Conservation (phyloP, 2,113 vertebrate species). For the Psettodes erumei region DNA sequence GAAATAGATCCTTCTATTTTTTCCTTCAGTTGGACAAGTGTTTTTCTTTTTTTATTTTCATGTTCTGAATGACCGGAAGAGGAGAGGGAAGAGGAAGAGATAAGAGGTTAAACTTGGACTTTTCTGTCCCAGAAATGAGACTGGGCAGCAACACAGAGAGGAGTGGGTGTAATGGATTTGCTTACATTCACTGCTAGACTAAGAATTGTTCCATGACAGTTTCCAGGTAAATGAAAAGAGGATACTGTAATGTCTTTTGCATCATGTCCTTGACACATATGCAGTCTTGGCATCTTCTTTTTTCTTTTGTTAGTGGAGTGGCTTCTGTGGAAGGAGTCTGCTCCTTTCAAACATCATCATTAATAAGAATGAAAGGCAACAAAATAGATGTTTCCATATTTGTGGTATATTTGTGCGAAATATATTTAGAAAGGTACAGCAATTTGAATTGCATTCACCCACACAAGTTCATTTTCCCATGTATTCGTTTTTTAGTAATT, state of each 20-base stretch:
- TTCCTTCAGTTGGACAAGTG: conserved; percentile 21
- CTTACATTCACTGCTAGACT: conserved; percentile 69
- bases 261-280: conserved; percentile 47
- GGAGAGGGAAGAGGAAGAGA: conserved; percentile 75
- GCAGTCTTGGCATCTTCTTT: conserved; percentile 16
- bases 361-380: neutral
- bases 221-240: conserved; percentile 65
- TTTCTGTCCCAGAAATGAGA: conserved; percentile 71
- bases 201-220: conserved; percentile 72
- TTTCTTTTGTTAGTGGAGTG: neutral
- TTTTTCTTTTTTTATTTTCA: conserved; percentile 52
- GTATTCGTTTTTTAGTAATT: neutral
- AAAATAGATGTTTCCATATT: neutral
- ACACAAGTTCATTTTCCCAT: neutral
- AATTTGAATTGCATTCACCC: neutral
- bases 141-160: conserved; percentile 42
- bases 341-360: no score
- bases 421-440: neutral
- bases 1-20: conserved; percentile 59
- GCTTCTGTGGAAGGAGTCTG: no score
- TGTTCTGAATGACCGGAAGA: conserved; percentile 80
- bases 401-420: neutral
- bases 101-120: conserved; percentile 66
- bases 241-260: conserved; percentile 46
- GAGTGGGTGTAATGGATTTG: conserved; percentile 70